Base-by-base conservation (phyloP, 2,888 invertebrate genomes). In the Blera fallax region DNA sequence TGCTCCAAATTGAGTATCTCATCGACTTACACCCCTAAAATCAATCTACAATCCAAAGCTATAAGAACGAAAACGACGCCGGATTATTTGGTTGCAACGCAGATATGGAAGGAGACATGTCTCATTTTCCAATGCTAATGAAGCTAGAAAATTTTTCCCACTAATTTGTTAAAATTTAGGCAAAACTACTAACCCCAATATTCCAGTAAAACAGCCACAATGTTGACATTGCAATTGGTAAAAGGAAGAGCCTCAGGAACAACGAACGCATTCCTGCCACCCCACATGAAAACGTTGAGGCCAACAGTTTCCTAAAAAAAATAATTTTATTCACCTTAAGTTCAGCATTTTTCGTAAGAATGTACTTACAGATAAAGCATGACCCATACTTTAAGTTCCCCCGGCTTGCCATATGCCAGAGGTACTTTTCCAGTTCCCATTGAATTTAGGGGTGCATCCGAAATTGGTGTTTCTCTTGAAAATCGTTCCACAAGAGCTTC, bases 401-500 rank as follows among this genome's bases (percentile, higher is more conserved):
- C 94, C 0, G 96, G 96, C 88, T 94, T 94, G 14, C 96, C 96
- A 88, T 96, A 95, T 2, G 96, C 94, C 80, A 96, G 91, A 14
- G 96, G 96, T 78, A 96, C 94, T 90, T 96, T 96, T 85, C 95
- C 95, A 18, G 92, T 92, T 5, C 92, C 92, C 88, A 91, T 90
- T 0, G 94, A 93, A 89, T 95, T 94, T 0, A 94, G 91, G 45
- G 94, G 94, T 3, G 94, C 93, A 88, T 94, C 94, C 76, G 94
- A 94, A 34, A 94, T 93, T 6, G 95, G 95, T 0, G 97, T 97
- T 92, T 98, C 98, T 34, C 96, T 92, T 90, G 97, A 97, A 91
- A 98, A 98, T 89, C 98, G 96, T 89, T 98, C 98, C 0, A 98
- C 98, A 14, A 98, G 92, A 0, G 97, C 96, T 2, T 97, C 96